phyloP scores from a whole-genome alignment of 2,888 invertebrate genomes.

The Scaptomyza reducta region DNA sequence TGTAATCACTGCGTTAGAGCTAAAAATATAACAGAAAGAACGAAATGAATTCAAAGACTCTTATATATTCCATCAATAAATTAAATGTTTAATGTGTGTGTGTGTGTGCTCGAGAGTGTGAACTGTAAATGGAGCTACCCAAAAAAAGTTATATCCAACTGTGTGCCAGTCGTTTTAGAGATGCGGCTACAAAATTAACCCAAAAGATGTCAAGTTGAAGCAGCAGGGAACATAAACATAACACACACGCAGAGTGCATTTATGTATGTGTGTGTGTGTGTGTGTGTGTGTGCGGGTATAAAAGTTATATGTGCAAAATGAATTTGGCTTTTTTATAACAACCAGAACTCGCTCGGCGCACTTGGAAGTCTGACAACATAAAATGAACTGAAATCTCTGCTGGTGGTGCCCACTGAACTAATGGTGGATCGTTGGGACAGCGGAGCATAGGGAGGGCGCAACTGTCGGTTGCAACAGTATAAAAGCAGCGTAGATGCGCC shows the following conservation, averaged over 20 bases:
- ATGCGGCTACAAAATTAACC: slow-evolving; percentile 71
- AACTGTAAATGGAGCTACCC: slow-evolving; percentile 14
- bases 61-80: slow-evolving; percentile 14
- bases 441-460: not conserved
- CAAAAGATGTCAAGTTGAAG: slow-evolving; percentile 63
- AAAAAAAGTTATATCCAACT: slow-evolving; percentile 9
- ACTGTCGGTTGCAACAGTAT: slow-evolving; percentile 53
- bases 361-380: slow-evolving; percentile 80
- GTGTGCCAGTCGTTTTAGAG: slow-evolving; percentile 19
- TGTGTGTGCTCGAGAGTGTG: not conserved
- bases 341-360: slow-evolving; percentile 66
- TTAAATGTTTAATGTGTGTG: slow-evolving; percentile 2
- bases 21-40: slow-evolving; percentile 31
- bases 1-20: slow-evolving; percentile 57
- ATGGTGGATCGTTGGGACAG: slow-evolving; percentile 17
- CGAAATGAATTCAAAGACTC: not conserved
- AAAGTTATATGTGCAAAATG: slow-evolving; percentile 78
- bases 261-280: slow-evolving; percentile 14
- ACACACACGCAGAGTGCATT: slow-evolving; percentile 3
- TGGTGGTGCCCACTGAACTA: slow-evolving; percentile 72
- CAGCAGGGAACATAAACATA: slow-evolving; percentile 57
- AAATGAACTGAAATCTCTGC: slow-evolving; percentile 78
- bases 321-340: slow-evolving; percentile 81
- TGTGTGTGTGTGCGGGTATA: slow-evolving; percentile 29
- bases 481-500: slow-evolving; percentile 63